Percentiles rank a stretch among this genome's conserved stretches.
These are phyloP conservation scores for Neosalanx taihuensis DNA, from an alignment of 2,797 vertebrate species.

Conservation along the genomic window DNA sequence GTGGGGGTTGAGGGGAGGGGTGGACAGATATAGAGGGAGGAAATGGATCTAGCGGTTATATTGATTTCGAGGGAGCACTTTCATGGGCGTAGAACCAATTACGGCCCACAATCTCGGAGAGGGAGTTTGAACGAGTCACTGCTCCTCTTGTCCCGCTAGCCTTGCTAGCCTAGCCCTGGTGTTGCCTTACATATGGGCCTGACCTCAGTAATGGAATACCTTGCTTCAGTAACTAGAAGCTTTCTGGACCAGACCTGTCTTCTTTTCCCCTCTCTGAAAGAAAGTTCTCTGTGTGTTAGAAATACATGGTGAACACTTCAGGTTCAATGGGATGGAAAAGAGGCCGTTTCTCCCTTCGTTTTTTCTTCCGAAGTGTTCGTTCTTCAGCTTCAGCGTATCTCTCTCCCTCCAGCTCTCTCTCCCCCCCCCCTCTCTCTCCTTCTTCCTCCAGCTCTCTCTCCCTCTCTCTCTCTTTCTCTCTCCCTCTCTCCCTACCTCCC, in stretches of 20 bases:
- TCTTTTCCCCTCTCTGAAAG: background rate
- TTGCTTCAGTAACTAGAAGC: constrained; percentile 44
- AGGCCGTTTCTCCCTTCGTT: background rate
- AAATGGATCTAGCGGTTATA: constrained; percentile 61
- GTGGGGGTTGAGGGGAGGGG: background rate
- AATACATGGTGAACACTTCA: constrained; percentile 8
- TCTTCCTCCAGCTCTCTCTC: background rate
- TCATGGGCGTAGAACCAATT: constrained; percentile 68
- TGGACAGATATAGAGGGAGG: constrained; percentile 17
- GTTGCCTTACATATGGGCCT: constrained; percentile 59
- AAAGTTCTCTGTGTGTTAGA: background rate
- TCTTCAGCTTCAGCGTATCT: constrained; percentile 22
- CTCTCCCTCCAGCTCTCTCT: too few species aligned
- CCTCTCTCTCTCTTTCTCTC: background rate
- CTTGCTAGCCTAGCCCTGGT: constrained; percentile 14
- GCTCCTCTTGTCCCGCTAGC: constrained; percentile 44
- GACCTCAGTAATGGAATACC: constrained; percentile 52
- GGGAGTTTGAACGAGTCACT: constrained; percentile 57
- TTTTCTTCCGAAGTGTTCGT: constrained; percentile 18
- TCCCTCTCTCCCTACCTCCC: background rate
- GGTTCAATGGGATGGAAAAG: constrained; percentile 17
- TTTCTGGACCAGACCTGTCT: constrained; percentile 5
- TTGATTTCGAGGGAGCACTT: constrained; percentile 70
- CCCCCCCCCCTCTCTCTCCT: background rate
- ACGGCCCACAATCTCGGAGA: constrained; percentile 45